Evolutionary conservation across 2,797 vertebrate genomes (phyloP).

Genomic region (Vespertilio murinus): DNA sequence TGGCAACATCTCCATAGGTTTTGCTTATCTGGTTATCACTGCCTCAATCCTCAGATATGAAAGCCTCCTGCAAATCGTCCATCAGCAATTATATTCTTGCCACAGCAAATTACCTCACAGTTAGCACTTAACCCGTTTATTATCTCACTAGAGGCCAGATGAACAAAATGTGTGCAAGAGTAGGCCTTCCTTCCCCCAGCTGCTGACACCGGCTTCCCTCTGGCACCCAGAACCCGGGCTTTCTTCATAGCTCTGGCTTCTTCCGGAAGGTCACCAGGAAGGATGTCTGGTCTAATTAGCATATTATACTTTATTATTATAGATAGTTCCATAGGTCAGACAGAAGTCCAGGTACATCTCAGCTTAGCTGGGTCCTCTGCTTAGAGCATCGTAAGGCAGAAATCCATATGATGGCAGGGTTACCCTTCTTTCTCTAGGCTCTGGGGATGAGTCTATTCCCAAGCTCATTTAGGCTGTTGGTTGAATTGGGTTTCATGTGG

Average conservation of each 20-base stretch:
- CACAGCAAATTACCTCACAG: not conserved
- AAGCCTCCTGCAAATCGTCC: constrained; percentile 37
- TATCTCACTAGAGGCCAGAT: not conserved
- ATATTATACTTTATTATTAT: no score
- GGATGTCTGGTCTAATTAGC: no score
- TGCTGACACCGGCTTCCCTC: no score
- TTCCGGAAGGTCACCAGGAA: no score
- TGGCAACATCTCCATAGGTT: constrained; percentile 62
- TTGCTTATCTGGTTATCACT: constrained; percentile 60
- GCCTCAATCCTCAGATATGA: constrained; percentile 34
- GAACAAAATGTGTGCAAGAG: no score
- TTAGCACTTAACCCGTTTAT: not conserved
- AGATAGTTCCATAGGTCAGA: not conserved
- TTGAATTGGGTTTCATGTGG: not conserved
- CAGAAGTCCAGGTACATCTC: not conserved
- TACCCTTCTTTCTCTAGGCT: not conserved
- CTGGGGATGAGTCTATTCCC: not conserved
- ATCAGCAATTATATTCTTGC: not conserved
- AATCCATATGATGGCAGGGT: not conserved
- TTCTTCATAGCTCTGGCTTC: no score
- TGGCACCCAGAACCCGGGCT: no score
- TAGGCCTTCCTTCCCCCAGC: no score
- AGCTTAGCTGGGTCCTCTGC: not conserved
- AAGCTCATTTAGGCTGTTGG: not conserved
- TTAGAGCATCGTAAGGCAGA: not conserved